Conservation (phyloP, 2,797 vertebrate species). For the Myripristis jacobus region DNA sequence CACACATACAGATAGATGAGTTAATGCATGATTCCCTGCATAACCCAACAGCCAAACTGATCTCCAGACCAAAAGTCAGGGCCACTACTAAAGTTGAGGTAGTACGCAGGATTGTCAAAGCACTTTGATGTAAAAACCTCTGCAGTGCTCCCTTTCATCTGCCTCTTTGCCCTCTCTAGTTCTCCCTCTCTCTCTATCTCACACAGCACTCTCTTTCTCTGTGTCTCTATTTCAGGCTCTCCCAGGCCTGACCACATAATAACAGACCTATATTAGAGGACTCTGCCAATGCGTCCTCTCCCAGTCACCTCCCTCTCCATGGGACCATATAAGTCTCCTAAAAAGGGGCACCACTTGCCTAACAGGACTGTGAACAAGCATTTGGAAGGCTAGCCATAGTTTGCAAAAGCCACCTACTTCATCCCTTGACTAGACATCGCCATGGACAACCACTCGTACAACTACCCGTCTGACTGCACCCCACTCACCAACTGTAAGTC, state of each 20-base stretch:
- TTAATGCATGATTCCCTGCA: not conserved
- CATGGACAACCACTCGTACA: conserved; percentile 88
- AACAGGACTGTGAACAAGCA: conserved; percentile 22
- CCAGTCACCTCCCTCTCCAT: conserved; percentile 71
- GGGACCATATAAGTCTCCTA: conserved; percentile 78
- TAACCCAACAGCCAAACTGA: not conserved
- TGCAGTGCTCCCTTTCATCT: conserved; percentile 10
- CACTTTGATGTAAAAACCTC: not conserved
- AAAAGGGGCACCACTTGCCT: conserved; percentile 49
- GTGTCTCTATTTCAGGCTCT: conserved; percentile 65
- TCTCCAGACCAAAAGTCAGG: conserved; percentile 5
- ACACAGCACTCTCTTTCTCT: conserved; percentile 4
- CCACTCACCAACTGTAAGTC: conserved; percentile 84
- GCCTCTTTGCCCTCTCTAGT: conserved; percentile 6
- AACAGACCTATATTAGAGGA: conserved; percentile 76
- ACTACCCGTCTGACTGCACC: conserved; percentile 85
- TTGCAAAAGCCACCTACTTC: conserved; percentile 9
- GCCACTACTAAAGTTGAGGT: conserved; percentile 21
- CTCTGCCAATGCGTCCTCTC: conserved; percentile 67
- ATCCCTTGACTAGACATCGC: conserved; percentile 8
- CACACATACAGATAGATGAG: no score
- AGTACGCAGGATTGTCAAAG: not conserved
- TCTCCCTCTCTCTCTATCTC: conserved; percentile 33
- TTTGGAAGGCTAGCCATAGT: conserved; percentile 22
- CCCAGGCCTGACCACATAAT: conserved; percentile 82